Base-by-base conservation (phyloP, 2,113 vertebrate species). In the Chaetorhynchus papuensis region DNA sequence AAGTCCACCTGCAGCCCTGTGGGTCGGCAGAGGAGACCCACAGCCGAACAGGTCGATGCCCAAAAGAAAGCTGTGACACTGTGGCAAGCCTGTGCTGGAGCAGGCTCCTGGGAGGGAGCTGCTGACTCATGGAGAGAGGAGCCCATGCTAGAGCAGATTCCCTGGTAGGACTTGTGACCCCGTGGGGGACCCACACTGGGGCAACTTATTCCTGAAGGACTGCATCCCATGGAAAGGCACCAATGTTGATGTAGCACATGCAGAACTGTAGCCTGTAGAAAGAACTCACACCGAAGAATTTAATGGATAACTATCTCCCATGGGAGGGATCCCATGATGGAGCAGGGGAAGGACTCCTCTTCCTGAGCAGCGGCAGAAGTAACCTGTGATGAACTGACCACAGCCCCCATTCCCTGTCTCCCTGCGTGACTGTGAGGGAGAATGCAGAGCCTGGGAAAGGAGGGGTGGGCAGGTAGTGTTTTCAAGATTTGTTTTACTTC, bases 121-220 rank as follows among this genome's bases (percentile, higher is more conserved):
- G 17, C 2, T 45, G n/a, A 27, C n/a, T 39, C 17, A 13, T 7
- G 14, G 14, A 72, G n/a, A 30, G 28, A 54, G 24, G 5, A 53
- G 19, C 11, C 20, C 9, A 6, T 15, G 18, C 27, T 11, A 37
- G 37, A 65, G 7, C 19, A 28, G 15, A 18, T 15, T 65, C 33
- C 27, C 52, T 50, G 22, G 15, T 13, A 81, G 31, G 15, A 72
- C 13, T 11, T 65, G 41, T 56, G 44, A 72, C 7, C 12, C 44
- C 1, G 0, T 37, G 27, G 18, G 14, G 8, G 3, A 37, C 10
- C 3, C 22, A 44, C 10, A 3, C 3, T 13, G 15, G 7, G 15
- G 19, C 3, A 66, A 19, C 10, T 28, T 59, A 18, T 9, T 37
- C 11, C 50, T 44, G 37, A 65, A 72, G 8, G 13, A 44, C 33